phyloP scores from a whole-genome alignment of 2,797 vertebrate genomes.

The Jordanella pulchra region DNA sequence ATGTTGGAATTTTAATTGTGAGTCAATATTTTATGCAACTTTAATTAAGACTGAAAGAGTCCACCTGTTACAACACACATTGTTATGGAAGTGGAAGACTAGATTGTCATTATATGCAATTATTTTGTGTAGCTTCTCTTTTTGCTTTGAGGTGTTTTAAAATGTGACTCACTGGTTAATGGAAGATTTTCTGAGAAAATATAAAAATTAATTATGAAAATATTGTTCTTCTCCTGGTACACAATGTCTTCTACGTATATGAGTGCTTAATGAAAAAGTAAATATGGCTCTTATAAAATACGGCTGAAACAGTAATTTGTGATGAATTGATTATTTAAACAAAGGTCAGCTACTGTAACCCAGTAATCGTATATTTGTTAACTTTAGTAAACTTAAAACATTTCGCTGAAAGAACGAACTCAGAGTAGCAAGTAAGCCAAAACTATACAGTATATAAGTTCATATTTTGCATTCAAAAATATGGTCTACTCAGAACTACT shows the following conservation, averaged over 20 bases:
- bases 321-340: no score
- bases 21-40: conserved; percentile 1
- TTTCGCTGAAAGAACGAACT: no score
- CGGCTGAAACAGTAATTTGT: no score
- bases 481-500: no score
- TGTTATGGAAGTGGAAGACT: not conserved
- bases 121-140: conserved; percentile 33
- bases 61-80: not conserved
- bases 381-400: no score
- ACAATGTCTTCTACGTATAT: not conserved
- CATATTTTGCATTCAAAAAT: no score
- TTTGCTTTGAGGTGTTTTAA: conserved; percentile 41
- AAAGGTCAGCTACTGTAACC: no score
- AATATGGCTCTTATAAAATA: not conserved
- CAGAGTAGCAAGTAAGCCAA: no score
- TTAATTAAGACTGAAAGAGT: not conserved
- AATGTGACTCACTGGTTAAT: conserved; percentile 8
- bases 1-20: not conserved
- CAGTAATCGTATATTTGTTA: no score
- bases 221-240: not conserved
- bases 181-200: conserved; percentile 28
- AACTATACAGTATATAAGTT: no score
- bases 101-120: conserved; percentile 30
- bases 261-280: not conserved
- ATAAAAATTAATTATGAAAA: conserved; percentile 20